phyloP scores from a whole-genome alignment of 2,113 vertebrate genomes.

The Rhinopomastus cyanomelas region DNA sequence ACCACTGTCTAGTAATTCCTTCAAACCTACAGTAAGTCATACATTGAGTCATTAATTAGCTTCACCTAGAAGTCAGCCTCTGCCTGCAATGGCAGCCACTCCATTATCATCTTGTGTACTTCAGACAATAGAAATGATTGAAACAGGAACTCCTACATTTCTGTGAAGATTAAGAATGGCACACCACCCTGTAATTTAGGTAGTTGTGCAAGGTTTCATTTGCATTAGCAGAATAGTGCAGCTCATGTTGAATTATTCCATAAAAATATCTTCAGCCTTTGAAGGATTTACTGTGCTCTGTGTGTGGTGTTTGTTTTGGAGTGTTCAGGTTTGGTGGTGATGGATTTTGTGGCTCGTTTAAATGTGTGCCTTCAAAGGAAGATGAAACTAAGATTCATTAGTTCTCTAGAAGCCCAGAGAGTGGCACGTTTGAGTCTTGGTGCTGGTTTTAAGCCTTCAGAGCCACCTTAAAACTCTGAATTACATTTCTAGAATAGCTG shows the following conservation, averaged over 20 bases:
- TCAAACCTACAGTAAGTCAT: not conserved
- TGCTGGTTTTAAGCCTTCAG: not conserved
- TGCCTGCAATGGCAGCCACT: conserved; percentile 39
- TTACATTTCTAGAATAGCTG: conserved; percentile 16
- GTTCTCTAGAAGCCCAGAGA: not conserved
- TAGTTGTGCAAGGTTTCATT: conserved; percentile 54
- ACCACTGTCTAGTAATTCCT: not conserved
- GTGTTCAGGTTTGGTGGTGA: not conserved
- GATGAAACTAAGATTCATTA: not conserved
- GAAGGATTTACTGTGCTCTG: not conserved
- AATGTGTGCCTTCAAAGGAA: not conserved
- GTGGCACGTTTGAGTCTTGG: not conserved
- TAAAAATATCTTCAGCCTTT: conserved; percentile 24
- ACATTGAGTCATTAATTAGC: conserved; percentile 16
- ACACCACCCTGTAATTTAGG: conserved; percentile 66
- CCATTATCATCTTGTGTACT: conserved; percentile 11
- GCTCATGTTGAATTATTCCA: conserved; percentile 16
- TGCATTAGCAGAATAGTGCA: conserved; percentile 37
- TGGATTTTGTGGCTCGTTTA: conserved; percentile 32
- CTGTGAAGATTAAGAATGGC: conserved; percentile 49
- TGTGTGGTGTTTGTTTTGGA: conserved; percentile 10
- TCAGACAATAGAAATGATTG: conserved; percentile 60
- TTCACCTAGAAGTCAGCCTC: not conserved
- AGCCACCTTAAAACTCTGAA: conserved; percentile 26
- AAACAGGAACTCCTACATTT: conserved; percentile 62